Evolutionary conservation across 2,888 invertebrate genomes (phyloP).

Genomic region (Cheilosia vernalis): DNA sequence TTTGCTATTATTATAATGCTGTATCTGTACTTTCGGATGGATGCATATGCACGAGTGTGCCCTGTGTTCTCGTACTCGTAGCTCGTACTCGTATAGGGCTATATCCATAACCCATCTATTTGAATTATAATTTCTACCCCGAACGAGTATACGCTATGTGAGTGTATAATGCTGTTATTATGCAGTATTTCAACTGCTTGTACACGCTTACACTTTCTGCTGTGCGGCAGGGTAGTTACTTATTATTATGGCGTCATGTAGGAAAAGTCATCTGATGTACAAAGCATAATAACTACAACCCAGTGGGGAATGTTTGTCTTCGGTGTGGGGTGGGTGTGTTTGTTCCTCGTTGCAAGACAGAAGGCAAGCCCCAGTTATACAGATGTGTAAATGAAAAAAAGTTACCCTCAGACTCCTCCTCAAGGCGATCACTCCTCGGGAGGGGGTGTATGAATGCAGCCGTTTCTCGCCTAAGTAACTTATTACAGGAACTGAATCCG

Average conservation of each 20-base stretch:
- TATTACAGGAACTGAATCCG: slow-evolving; percentile 39
- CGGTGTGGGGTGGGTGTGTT: too few relatives aligned
- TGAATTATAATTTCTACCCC: slow-evolving; percentile 47
- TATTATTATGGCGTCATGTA: slow-evolving; percentile 54
- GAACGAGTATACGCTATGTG: neutral
- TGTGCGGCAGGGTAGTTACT: slow-evolving; percentile 39
- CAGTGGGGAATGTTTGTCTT: slow-evolving; percentile 43
- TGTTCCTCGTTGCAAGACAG: neutral
- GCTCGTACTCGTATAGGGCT: neutral
- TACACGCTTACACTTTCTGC: neutral
- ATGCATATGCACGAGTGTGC: slow-evolving; percentile 7
- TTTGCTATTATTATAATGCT: slow-evolving; percentile 16
- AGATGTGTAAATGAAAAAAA: slow-evolving; percentile 21
- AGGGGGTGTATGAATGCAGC: slow-evolving; percentile 16
- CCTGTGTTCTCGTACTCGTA: neutral
- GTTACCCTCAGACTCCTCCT: slow-evolving; percentile 4
- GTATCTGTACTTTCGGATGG: slow-evolving; percentile 8
- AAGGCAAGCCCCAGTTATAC: neutral
- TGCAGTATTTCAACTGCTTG: slow-evolving; percentile 42
- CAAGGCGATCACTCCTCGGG: slow-evolving; percentile 3
- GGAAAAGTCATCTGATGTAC: slow-evolving; percentile 53
- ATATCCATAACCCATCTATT: slow-evolving; percentile 32
- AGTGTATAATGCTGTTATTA: slow-evolving; percentile 52
- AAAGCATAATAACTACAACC: slow-evolving; percentile 40
- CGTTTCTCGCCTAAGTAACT: slow-evolving; percentile 42